Evolutionary conservation across 2,113 vertebrate genomes (phyloP), one percentile per base, ranked within the genome.

Genomic region (Xenus cinereus): DNA sequence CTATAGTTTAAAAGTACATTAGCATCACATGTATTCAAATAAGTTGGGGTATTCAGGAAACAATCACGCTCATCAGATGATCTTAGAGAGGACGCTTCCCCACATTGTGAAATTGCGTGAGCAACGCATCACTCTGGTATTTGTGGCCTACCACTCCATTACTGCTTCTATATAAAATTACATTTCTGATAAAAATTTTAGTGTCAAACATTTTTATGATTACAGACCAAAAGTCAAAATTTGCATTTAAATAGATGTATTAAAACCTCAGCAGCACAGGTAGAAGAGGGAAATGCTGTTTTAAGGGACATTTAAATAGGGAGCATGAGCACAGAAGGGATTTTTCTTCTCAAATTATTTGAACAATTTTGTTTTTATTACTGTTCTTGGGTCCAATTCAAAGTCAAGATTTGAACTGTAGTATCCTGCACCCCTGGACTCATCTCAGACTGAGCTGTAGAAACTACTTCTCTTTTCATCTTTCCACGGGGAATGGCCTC

Each of bases 231-330:
- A 98, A 98, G 98, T 98, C 98, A 98, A 97, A 98, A 98, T 98
- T 98, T 98, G 98, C 98, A 98, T 98, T 98, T 98, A 98, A 98
- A 98, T 98, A 98, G 98, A 98, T 97, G 93, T 96, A 97, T 98
- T 98, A 98, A 98, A 97, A 98, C 89, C 95, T 94, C 96, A 56
- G 89, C 56, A 59, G 97, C 95, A 77, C 83, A 96, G 88, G 96
- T 93, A 94, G 85, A 81, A 73, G 69, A 79, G 85, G 54, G 59
- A 95, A 97, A 92, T 79, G 90, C 89, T 91, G 89, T 94, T 98
- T 96, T 90, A 93, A 96, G 93, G 91, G 92, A 95, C 48, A 92
- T 96, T 92, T 96, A 68, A 90, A 93, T 76, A 90, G 84, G 85
- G 53, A 90, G 74, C 6, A 9, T 20, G 6, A 94, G 90, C 33